phyloP scores from a whole-genome alignment of 2,888 invertebrate genomes.

The Automeris io region DNA sequence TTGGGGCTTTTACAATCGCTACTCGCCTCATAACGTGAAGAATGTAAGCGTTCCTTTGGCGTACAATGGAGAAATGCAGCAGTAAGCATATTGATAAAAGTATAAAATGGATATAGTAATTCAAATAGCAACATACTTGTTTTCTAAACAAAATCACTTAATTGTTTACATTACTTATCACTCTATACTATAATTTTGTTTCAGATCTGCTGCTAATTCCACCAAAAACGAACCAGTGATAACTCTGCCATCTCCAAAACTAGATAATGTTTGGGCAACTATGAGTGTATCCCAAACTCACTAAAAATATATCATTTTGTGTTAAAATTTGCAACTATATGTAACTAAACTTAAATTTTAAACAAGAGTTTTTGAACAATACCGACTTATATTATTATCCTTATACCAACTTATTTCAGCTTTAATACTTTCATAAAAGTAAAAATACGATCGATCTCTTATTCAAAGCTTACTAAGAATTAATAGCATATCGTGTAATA shows the following conservation, averaged over 20 bases:
- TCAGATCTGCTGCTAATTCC: conserved; percentile 61
- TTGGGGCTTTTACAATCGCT: conserved; percentile 93
- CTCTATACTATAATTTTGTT: conserved; percentile 8
- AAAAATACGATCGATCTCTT: no score
- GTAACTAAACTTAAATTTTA: no score
- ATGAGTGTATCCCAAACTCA: conserved; percentile 63
- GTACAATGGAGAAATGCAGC: conserved; percentile 67
- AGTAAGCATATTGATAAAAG: conserved; percentile 40
- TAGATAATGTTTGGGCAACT: conserved; percentile 61
- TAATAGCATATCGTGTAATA: no score
- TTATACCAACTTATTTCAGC: no score
- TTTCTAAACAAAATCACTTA: neutral
- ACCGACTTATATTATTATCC: no score
- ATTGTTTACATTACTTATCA: neutral
- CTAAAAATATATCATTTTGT: no score
- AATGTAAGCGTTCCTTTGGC: conserved; percentile 80
- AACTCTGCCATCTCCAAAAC: conserved; percentile 44
- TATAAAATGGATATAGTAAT: neutral
- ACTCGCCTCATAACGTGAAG: conserved; percentile 92
- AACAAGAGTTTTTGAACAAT: no score
- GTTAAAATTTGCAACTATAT: no score
- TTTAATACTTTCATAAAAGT: no score
- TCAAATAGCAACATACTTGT: neutral
- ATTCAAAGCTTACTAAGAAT: no score
- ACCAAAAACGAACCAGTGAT: conserved; percentile 52